Conservation (phyloP, 1,140 invertebrate genomes). For the Drosophila eugracilis region DNA sequence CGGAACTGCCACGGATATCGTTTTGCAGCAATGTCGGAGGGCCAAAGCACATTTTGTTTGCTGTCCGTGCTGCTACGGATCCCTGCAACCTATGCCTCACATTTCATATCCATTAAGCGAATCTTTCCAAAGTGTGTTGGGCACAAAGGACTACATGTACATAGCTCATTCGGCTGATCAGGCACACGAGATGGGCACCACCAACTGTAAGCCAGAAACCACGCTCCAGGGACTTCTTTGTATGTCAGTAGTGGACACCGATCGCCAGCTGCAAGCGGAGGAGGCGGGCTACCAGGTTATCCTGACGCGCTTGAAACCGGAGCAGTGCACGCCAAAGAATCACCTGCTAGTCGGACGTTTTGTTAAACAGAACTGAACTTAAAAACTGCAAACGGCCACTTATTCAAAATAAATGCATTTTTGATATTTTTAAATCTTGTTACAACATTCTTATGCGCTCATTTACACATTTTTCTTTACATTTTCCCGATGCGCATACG, state of each 20-base stretch:
- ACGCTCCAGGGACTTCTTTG: constrained; percentile 91
- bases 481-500: neutral
- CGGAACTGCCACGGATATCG: constrained; percentile 96
- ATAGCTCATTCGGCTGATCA: constrained; percentile 96
- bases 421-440: constrained; percentile 27
- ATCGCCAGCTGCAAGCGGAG: constrained; percentile 90
- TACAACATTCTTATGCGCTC: neutral
- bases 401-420: constrained; percentile 45
- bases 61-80: constrained; percentile 98
- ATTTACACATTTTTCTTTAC: neutral
- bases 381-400: constrained; percentile 39
- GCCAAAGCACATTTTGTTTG: constrained; percentile 93
- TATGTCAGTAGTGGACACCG: constrained; percentile 95
- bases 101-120: constrained; percentile 91
- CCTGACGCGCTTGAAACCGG: constrained; percentile 91
- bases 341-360: constrained; percentile 92
- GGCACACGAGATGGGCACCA: constrained; percentile 90
- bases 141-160: constrained; percentile 90
- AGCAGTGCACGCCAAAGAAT: constrained; percentile 96
- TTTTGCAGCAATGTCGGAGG: constrained; percentile 92
- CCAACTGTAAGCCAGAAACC: constrained; percentile 85
- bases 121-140: constrained; percentile 85
- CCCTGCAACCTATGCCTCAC: constrained; percentile 88
- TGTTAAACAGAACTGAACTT: constrained; percentile 47
- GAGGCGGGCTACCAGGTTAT: constrained; percentile 91